phyloP scores from a whole-genome alignment of 1,140 invertebrate genomes.

The Plectrocnemia conspersa region DNA sequence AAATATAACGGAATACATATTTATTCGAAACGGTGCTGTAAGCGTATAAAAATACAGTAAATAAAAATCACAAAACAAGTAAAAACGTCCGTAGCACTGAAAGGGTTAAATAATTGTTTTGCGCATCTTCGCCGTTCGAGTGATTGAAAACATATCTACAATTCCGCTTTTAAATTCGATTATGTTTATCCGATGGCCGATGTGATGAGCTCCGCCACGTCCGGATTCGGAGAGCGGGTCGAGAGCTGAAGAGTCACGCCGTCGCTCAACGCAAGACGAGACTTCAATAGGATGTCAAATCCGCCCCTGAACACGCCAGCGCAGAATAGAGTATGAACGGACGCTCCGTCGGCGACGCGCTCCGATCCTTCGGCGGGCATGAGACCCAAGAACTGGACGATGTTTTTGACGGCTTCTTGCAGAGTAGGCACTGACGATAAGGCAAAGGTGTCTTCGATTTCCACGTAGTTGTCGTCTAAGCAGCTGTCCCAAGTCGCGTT shows the following conservation, averaged over 20 bases:
- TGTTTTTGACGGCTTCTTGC: constrained; percentile 83
- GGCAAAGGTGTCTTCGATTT: constrained; percentile 86
- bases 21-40: too few relatives aligned
- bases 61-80: too few relatives aligned
- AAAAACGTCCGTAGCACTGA: too few relatives aligned
- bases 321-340: constrained; percentile 74
- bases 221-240: constrained; percentile 60
- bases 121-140: too few relatives aligned
- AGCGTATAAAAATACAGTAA: too few relatives aligned
- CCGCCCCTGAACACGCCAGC: constrained; percentile 67
- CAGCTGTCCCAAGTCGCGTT: constrained; percentile 68
- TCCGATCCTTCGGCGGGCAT: constrained; percentile 82
- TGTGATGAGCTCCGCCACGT: constrained; percentile 79
- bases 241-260: constrained; percentile 72
- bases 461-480: constrained; percentile 51
- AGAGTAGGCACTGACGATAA: constrained; percentile 75
- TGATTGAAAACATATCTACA: too few relatives aligned
- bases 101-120: too few relatives aligned
- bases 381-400: constrained; percentile 83
- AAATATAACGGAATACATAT: too few relatives aligned
- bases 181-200: constrained; percentile 72
- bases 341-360: constrained; percentile 78
- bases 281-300: constrained; percentile 80
- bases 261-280: constrained; percentile 72
- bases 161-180: too few relatives aligned